A percentile compares a stretch with the other conserved stretches of the same genome.
Evolutionary conservation across 2,113 vertebrate species (phyloP).

Genomic region (human): DNA sequence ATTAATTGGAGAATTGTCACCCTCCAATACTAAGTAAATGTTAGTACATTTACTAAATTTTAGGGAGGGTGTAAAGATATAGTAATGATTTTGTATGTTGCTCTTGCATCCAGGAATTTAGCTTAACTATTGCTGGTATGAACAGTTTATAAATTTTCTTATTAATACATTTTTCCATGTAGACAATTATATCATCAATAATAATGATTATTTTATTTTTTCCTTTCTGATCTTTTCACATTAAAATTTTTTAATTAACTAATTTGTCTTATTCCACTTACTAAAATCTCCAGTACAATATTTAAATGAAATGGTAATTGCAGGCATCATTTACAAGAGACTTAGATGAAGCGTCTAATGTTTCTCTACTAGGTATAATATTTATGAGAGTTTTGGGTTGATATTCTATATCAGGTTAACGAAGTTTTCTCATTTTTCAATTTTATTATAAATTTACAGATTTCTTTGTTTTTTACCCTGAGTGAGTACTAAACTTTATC

Average conservation of each 20-base stretch:
- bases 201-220: not conserved
- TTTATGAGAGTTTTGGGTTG: not conserved
- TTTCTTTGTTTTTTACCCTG: conserved; percentile 16
- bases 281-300: not conserved
- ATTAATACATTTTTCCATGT: not conserved
- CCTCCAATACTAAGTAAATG: not conserved
- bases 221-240: not conserved
- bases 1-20: not conserved
- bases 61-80: not conserved
- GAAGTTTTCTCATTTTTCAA: not conserved
- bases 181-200: not conserved
- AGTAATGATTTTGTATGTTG: not conserved
- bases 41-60: not conserved
- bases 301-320: not conserved
- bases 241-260: not conserved
- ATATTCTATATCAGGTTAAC: not conserved
- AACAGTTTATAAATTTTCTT: not conserved
- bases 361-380: not conserved
- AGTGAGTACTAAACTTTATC: not conserved
- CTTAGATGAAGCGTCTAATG: not conserved
- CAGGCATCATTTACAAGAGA: not conserved
- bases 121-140: not conserved
- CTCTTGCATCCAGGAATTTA: not conserved
- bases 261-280: not conserved
- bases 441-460: not conserved